Evolutionary conservation across 2,888 invertebrate genomes (phyloP), one percentile per base, ranked within the genome.

Genomic region (Atethmia centrago): DNA sequence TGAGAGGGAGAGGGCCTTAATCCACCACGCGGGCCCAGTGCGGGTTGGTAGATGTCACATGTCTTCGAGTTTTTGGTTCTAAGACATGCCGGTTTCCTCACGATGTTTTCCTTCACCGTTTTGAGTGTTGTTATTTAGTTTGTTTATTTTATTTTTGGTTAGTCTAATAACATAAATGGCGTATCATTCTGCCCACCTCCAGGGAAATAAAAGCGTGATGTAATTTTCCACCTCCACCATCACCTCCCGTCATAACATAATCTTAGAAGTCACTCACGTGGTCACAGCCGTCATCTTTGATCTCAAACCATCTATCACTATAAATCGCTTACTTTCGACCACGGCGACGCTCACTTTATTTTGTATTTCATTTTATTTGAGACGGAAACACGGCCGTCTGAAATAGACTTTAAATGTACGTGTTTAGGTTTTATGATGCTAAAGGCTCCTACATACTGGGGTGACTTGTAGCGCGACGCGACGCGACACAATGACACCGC

Each of bases 381-480:
- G 51, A 73, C 74, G 70, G 74, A 78, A 78, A 59, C 63, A 55
- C 25, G 59, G 3, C 36, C 10, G 3, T 62, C 71, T 51, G 47
- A 74, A 83, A 84, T 81, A 78, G 74, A 74, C 58, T 78, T 69
- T 66, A 62, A 78, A 69, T 72, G 42, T 66, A 71, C 71, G 21
- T 68, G 1, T 2, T 67, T 42, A 77, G 45, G 68, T 12, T 59
- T 53, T n/a, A 16, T 36, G 3, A 8, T 25, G 70, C n/a, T 25
- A 31, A 9, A 16, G 55, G n/a, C n/a, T n/a, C n/a, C n/a, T n/a
- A n/a, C n/a, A n/a, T n/a, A n/a, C n/a, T n/a, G n/a, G n/a, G n/a
- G n/a, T n/a, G n/a, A n/a, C n/a, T n/a, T n/a, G n/a, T n/a, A n/a
- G n/a, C n/a, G n/a, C n/a, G n/a, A n/a, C n/a, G n/a, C n/a, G n/a